A percentile compares a stretch with the other conserved stretches of the same genome.
Evolutionary conservation across 1,140 invertebrate genomes (phyloP).

Genomic region (Sinella curviseta): DNA sequence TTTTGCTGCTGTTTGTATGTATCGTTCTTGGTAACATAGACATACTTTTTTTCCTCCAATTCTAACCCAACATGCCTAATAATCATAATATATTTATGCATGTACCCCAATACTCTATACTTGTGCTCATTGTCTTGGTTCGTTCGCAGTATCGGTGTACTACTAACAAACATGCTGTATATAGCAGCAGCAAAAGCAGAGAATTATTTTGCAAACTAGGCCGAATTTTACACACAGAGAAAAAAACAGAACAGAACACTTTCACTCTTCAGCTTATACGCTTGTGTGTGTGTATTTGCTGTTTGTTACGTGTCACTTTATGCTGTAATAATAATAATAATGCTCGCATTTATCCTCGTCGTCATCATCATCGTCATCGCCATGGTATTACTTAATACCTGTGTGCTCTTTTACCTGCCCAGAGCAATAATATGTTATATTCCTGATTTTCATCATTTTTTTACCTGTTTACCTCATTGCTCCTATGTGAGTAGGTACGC

Average conservation of each 20-base stretch:
- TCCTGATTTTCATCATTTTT: neutral
- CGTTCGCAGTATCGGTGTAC: neutral
- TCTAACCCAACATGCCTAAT: too few relatives aligned
- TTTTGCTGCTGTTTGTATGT: neutral
- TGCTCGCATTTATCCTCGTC: neutral
- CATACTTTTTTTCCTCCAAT: slow-evolving; percentile 12
- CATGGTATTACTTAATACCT: neutral
- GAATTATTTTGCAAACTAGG: slow-evolving; percentile 8
- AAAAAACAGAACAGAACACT: slow-evolving; percentile 7
- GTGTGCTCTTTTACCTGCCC: neutral
- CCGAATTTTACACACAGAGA: neutral
- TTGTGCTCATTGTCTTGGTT: neutral
- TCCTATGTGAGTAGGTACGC: too few relatives aligned
- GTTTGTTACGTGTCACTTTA: slow-evolving; percentile 2
- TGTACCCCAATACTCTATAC: too few relatives aligned
- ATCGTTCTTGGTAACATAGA: slow-evolving; percentile 40
- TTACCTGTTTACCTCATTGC: neutral
- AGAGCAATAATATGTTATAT: too few relatives aligned
- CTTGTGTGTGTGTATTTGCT: neutral
- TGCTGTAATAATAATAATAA: neutral
- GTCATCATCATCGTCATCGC: neutral
- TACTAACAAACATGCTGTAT: neutral
- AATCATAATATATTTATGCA: too few relatives aligned
- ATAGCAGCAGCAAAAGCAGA: neutral
- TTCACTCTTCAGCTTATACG: neutral